Conservation (phyloP, 2,113 vertebrate species). For the Campylomormyrus tamandua region DNA sequence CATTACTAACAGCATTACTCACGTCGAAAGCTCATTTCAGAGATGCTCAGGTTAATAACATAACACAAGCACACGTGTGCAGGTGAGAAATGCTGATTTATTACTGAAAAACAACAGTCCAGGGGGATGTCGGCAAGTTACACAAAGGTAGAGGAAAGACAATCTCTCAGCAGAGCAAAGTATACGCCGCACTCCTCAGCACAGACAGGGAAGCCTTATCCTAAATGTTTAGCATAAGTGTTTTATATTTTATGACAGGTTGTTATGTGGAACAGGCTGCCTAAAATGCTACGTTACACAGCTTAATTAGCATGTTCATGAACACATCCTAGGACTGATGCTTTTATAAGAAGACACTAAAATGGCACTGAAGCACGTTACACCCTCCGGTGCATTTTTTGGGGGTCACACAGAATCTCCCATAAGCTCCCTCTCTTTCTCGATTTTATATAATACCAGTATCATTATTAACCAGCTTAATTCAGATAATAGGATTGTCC, state of each 20-base stretch:
- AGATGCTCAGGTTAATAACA: neutral
- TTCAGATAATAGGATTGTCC: constrained; percentile 19
- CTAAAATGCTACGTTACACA: neutral
- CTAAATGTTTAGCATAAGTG: neutral
- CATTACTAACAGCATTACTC: neutral
- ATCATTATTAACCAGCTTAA: neutral
- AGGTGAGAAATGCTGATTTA: neutral
- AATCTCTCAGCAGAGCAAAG: neutral
- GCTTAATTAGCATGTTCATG: constrained; percentile 40
- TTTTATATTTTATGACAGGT: neutral
- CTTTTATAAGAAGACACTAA: constrained; percentile 49
- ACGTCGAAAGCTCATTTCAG: neutral
- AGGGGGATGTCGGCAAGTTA: neutral
- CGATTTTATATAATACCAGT: neutral
- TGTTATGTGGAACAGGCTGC: neutral
- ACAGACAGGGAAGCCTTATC: neutral
- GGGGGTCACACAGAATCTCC: neutral
- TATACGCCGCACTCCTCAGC: neutral
- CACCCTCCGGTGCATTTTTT: constrained; percentile 30
- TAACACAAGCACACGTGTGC: neutral
- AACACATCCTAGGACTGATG: constrained; percentile 46
- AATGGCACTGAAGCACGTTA: constrained; percentile 62
- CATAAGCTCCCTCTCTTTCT: neutral
- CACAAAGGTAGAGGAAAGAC: neutral
- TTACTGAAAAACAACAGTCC: neutral